A percentile compares a stretch with the other conserved stretches of the same genome.
These are phyloP conservation scores for Eupleurogrammus muticus DNA, from an alignment of 2,797 vertebrate species.

Conservation along the genomic window DNA sequence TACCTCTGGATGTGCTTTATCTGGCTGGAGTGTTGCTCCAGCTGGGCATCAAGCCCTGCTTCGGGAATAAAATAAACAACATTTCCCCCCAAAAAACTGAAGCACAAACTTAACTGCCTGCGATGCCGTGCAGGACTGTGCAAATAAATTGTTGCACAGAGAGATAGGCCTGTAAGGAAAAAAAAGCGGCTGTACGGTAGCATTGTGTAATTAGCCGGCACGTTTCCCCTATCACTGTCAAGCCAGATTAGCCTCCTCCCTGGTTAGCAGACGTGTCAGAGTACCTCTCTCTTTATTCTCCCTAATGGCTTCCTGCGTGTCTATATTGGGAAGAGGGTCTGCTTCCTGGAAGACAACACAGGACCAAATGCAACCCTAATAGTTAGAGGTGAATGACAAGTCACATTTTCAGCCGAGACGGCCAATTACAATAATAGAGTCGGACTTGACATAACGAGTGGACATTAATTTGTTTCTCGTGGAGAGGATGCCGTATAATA, in stretches of 20 bases:
- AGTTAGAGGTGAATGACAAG: constrained; percentile 58
- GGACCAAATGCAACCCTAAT: constrained; percentile 53
- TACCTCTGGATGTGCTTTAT: constrained; percentile 75
- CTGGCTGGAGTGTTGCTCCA: constrained; percentile 75
- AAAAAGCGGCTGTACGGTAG: constrained; percentile 52
- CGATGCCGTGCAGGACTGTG: constrained; percentile 37
- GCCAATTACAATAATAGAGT: constrained; percentile 58
- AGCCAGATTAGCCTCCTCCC: constrained; percentile 71
- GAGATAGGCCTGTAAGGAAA: constrained; percentile 58
- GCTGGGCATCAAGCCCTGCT: constrained; percentile 69
- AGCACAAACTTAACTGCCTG: constrained; percentile 51
- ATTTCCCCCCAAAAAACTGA: constrained; percentile 61
- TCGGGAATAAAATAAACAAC: constrained; percentile 67
- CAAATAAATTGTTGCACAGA: constrained; percentile 63
- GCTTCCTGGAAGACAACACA: constrained; percentile 57
- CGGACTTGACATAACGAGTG: constrained; percentile 39
- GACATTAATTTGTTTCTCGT: constrained; percentile 52
- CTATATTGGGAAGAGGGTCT: constrained; percentile 68
- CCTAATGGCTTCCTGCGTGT: constrained; percentile 70
- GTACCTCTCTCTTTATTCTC: constrained; percentile 72
- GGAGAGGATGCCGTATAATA: constrained; percentile 28
- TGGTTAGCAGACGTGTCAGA: constrained; percentile 73
- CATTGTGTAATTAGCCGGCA: constrained; percentile 74
- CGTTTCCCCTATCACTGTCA: constrained; percentile 72
- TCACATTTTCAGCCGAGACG: constrained; percentile 52